These are phyloP conservation scores for Calidris pygmaea DNA, from an alignment of 2,113 vertebrate genomes.

Conservation along the genomic window DNA sequence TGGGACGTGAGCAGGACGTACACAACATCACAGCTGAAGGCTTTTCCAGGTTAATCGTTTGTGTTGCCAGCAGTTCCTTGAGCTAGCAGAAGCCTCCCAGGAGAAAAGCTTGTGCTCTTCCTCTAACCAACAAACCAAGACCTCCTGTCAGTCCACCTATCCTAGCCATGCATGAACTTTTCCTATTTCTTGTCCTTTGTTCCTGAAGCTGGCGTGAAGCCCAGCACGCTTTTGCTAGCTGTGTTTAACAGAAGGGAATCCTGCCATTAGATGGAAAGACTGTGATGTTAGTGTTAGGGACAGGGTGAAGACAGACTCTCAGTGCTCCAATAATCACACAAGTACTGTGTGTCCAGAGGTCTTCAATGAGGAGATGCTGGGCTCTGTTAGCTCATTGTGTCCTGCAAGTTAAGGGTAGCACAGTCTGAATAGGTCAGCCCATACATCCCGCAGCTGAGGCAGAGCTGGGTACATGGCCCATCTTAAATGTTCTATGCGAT, in stretches of 20 bases:
- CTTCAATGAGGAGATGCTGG: neutral
- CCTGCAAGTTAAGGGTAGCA: neutral
- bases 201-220: neutral
- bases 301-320: neutral
- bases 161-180: neutral
- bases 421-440: neutral
- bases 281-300: accelerated
- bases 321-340: neutral
- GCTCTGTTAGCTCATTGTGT: neutral
- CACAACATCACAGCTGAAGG: neutral
- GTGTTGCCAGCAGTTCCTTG: neutral
- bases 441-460: neutral
- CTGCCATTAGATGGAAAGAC: neutral
- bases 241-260: neutral
- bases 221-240: neutral
- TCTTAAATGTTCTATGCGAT: neutral
- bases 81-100: neutral
- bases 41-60: neutral
- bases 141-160: neutral
- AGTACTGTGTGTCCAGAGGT: neutral
- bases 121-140: neutral
- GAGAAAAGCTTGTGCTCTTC: neutral
- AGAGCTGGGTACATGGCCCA: neutral
- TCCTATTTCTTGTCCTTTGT: neutral
- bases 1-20: neutral